These are phyloP conservation scores for Cuculus canorus DNA, from an alignment of 2,797 vertebrate species.

Conservation along the genomic window DNA sequence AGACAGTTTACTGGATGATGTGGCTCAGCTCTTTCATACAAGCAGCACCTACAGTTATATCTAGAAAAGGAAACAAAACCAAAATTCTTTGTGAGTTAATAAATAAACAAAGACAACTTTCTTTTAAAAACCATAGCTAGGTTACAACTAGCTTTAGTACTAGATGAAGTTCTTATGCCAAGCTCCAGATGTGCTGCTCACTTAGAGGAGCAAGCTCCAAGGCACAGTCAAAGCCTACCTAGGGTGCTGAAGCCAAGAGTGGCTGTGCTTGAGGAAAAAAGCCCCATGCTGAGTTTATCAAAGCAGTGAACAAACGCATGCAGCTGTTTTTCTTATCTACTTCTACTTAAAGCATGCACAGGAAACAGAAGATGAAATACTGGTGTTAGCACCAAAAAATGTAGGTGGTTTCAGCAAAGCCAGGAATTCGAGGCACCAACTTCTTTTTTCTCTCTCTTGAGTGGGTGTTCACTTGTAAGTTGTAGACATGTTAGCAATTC, in stretches of 20 bases:
- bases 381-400: neutral
- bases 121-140: neutral
- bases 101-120: neutral
- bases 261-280: neutral
- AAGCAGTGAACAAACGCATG: neutral
- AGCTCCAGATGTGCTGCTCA: neutral
- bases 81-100: conserved; percentile 23
- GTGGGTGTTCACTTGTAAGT: conserved; percentile 70
- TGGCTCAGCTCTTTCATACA: conserved; percentile 42
- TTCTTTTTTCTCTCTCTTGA: conserved; percentile 45
- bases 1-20: conserved; percentile 14
- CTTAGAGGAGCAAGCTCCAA: neutral
- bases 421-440: conserved; percentile 45
- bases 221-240: neutral
- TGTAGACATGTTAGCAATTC: conserved; percentile 75
- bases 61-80: conserved; percentile 53
- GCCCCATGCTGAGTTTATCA: rapidly evolving
- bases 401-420: conserved; percentile 48
- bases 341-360: conserved; percentile 32
- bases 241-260: neutral
- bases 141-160: neutral
- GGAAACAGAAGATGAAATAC: conserved; percentile 40
- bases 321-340: conserved; percentile 46
- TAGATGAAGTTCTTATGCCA: neutral
- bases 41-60: conserved; percentile 53